These are phyloP conservation scores for Molorchus minor DNA, from an alignment of 2,888 invertebrate genomes.

Conservation along the genomic window DNA sequence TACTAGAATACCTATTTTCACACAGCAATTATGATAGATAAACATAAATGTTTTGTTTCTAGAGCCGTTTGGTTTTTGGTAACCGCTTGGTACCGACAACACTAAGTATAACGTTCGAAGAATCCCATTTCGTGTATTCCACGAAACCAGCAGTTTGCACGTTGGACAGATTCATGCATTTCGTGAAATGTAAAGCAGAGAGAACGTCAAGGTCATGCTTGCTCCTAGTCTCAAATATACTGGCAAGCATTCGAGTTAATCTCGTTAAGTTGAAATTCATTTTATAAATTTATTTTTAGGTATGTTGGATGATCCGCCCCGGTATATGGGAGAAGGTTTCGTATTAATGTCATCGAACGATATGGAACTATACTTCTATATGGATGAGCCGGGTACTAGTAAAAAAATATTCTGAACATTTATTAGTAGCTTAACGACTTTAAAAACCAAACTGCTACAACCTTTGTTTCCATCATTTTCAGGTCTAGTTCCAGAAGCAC, in stretches of 20 bases:
- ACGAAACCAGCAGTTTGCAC: conserved; percentile 94
- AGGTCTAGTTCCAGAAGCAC: conserved; percentile 84
- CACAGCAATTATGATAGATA: too few species aligned
- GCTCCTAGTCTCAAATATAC: conserved; percentile 97
- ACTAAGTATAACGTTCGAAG: conserved; percentile 90
- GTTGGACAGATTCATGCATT: conserved; percentile 95
- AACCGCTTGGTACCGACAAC: conserved; percentile 95
- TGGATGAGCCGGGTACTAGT: conserved; percentile 88
- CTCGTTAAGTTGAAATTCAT: neutral
- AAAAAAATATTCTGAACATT: neutral
- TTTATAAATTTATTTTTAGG: conserved; percentile 56
- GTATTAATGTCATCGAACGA: conserved; percentile 95
- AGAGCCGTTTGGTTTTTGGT: conserved; percentile 93
- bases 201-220: conserved; percentile 94
- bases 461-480: too few species aligned
- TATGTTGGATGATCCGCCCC: conserved; percentile 92
- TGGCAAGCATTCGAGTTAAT: conserved; percentile 54
- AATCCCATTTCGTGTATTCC: conserved; percentile 93
- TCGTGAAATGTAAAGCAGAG: conserved; percentile 95
- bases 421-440: neutral
- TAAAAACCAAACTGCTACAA: too few species aligned
- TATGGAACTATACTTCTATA: conserved; percentile 94
- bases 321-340: conserved; percentile 98
- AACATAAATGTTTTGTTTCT: too few species aligned
- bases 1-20: too few species aligned